These are phyloP conservation scores for Hemithea aestivaria DNA, from an alignment of 2,888 invertebrate genomes.

Conservation along the genomic window DNA sequence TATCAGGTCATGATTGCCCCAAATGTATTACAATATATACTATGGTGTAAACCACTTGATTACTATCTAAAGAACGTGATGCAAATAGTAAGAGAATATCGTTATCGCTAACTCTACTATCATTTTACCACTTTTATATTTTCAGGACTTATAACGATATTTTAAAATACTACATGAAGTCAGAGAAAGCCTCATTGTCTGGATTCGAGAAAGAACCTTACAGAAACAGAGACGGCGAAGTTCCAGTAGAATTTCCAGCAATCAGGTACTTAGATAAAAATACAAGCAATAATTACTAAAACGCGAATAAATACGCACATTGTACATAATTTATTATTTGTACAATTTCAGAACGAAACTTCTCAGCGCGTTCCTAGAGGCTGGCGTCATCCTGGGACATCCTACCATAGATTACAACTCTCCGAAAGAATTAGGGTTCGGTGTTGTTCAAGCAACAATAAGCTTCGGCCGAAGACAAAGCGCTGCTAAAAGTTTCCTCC, in stretches of 20 bases:
- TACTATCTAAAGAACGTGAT: too few relatives aligned
- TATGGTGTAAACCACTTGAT: too few relatives aligned
- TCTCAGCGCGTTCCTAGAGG: conserved; percentile 75
- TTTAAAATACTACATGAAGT: conserved; percentile 79
- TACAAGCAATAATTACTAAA: too few relatives aligned
- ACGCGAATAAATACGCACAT: too few relatives aligned
- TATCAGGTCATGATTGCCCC: too few relatives aligned
- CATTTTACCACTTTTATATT: too few relatives aligned
- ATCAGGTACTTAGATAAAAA: conserved; percentile 46
- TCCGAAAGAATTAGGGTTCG: conserved; percentile 81
- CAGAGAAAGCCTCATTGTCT: conserved; percentile 73
- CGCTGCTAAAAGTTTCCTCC: conserved; percentile 82
- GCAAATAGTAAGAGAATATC: too few relatives aligned
- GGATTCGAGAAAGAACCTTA: conserved; percentile 70
- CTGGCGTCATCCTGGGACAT: conserved; percentile 83
- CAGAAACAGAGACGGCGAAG: conserved; percentile 80
- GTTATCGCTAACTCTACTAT: too few relatives aligned
- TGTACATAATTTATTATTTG: too few relatives aligned
- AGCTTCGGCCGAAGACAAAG: conserved; percentile 81
- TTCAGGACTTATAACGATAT: conserved; percentile 81
- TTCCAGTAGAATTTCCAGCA: conserved; percentile 80
- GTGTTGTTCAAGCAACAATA: conserved; percentile 81
- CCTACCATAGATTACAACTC: conserved; percentile 84
- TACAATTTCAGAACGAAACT: conserved; percentile 65
- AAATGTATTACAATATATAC: too few relatives aligned